Base-by-base conservation (phyloP, 2,113 vertebrate genomes). In the Nestor notabilis region DNA sequence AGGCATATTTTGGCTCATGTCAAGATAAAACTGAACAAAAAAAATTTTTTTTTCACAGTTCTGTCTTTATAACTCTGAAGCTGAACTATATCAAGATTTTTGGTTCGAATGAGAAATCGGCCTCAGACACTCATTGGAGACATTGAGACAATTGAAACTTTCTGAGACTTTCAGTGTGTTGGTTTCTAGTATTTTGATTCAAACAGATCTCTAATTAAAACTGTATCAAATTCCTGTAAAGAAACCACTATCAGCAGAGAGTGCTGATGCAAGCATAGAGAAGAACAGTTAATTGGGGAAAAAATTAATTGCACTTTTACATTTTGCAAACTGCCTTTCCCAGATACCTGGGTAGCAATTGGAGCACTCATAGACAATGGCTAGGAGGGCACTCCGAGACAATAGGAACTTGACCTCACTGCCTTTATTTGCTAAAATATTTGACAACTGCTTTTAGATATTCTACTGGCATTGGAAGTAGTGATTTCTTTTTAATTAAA, bases 1-100 rank as follows among this genome's bases (percentile, higher is more conserved):
- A 97, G 93, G 76, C 35, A 29, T 93, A 95, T 97, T 97, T 97
- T 92, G 84, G 58, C 82, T 95, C 89, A 83, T 95, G 95, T 94
- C 94, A 95, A 95, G 97, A 92, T 95, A 95, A 96, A 96, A 91
- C 71, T 46, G 84, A 97, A 87, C 71, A 20, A 71, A 91, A 63
- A 66, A 39, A 35, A 65, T n/a, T 43, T 58, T 61, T 58, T 61
- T 18, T 87, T 86, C 2, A 2, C 61, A 78, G 78, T 80, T 96
- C 89, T 89, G 69, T 70, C 94, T 92, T 96, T 93, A 47, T 84
- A 95, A 50, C 49, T 79, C 76, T 68, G 89, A 83, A 85, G 60
- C 41, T 55, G 72, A 90, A 94, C 91, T 92, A 78, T 91, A 89
- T 61, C 92, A 96, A 90, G 77, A 85, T 95, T 91, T 93, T 87